phyloP scores from a whole-genome alignment of 1,140 invertebrate genomes.

The Drosophila littoralis region DNA sequence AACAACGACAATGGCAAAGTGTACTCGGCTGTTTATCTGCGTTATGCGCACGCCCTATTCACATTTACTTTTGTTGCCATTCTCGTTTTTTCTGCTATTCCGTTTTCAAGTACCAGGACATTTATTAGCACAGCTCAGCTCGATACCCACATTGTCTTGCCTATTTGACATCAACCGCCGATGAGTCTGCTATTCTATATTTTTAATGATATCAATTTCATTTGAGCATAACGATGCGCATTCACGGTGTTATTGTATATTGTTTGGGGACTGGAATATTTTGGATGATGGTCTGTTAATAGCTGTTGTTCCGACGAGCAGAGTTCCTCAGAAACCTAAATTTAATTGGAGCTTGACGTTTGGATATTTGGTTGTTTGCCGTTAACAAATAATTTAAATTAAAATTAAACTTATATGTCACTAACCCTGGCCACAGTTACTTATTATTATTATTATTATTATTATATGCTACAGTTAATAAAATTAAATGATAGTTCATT shows the following conservation, averaged over 20 bases:
- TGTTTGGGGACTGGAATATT: not conserved
- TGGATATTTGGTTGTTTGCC: not conserved
- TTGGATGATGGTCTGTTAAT: slow-evolving; percentile 69
- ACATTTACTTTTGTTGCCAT: slow-evolving; percentile 62
- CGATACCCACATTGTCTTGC: slow-evolving; percentile 27
- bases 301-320: slow-evolving; percentile 48
- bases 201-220: slow-evolving; percentile 76
- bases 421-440: too few relatives aligned
- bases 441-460: too few relatives aligned
- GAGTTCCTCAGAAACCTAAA: slow-evolving; percentile 36
- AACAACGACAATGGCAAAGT: slow-evolving; percentile 18
- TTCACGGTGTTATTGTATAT: slow-evolving; percentile 36
- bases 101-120: slow-evolving; percentile 46
- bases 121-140: slow-evolving; percentile 60
- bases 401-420: too few relatives aligned
- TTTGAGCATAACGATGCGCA: slow-evolving; percentile 47
- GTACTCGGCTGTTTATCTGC: not conserved
- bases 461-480: too few relatives aligned
- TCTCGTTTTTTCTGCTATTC: slow-evolving; percentile 2
- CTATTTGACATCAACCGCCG: slow-evolving; percentile 41
- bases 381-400: too few relatives aligned
- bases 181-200: slow-evolving; percentile 46
- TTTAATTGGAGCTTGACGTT: slow-evolving; percentile 51
- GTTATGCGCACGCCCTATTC: slow-evolving; percentile 20
- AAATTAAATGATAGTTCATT: too few relatives aligned